Percentiles rank a stretch among this genome's conserved stretches.
Evolutionary conservation across 2,113 vertebrate genomes (phyloP).

Genomic region (Saccopteryx leptura): DNA sequence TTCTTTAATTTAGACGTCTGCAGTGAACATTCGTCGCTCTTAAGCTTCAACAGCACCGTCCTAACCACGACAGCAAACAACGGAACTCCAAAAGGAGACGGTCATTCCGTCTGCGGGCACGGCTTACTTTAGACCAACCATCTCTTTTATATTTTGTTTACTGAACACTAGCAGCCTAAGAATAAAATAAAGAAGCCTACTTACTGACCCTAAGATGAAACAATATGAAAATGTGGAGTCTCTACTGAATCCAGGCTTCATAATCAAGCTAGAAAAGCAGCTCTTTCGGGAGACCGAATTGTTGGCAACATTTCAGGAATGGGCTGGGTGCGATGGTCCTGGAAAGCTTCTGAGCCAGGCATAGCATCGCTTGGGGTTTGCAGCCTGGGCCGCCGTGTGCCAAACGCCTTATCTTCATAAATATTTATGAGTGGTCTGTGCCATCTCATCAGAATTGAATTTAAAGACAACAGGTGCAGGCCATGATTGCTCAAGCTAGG

Average conservation of each 20-base stretch:
- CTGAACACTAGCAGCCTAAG: not conserved
- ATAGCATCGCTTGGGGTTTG: slow-evolving; percentile 70
- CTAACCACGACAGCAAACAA: not conserved
- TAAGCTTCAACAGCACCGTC: not conserved
- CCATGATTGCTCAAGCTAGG: not conserved
- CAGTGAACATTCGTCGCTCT: not conserved
- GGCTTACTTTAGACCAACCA: not conserved
- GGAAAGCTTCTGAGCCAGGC: slow-evolving; percentile 63
- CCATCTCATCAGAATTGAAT: slow-evolving; percentile 81
- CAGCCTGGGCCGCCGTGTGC: slow-evolving; percentile 54
- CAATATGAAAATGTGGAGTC: not conserved
- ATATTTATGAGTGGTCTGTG: slow-evolving; percentile 77
- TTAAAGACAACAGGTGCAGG: slow-evolving; percentile 78
- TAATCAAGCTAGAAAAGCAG: not conserved
- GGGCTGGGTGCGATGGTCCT: not conserved
- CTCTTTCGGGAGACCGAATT: slow-evolving; percentile 35
- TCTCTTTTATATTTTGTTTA: not conserved
- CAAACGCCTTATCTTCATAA: slow-evolving; percentile 68
- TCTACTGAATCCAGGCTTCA: slow-evolving; percentile 34
- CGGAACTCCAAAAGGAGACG: too few relatives aligned
- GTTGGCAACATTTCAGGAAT: slow-evolving; percentile 54
- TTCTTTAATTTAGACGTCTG: not conserved
- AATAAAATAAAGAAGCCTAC: not conserved
- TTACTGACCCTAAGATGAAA: not conserved
- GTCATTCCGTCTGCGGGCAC: not conserved